Base-by-base conservation (phyloP, 1,140 invertebrate species). In the Eumaeus atala region DNA sequence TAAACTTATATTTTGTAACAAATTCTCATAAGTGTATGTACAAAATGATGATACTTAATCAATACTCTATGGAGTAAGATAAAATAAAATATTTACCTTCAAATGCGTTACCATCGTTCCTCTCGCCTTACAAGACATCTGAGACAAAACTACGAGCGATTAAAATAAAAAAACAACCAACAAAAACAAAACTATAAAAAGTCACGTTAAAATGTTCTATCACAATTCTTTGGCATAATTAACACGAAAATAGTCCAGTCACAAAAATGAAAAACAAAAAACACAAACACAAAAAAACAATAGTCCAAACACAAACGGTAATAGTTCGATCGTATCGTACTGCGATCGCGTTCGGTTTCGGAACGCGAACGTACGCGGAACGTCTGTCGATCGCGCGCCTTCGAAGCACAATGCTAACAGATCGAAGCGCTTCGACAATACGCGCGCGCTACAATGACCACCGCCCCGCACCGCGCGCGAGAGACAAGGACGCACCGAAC, bases 391-490 rank as follows among this genome's bases (percentile, higher is more conserved):
- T 58, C 69, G 60, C 73, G 79, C 76, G 67, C 56, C 58, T 62
- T 62, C 64, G 66, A 69, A 71, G 79, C 80, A 86, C 80, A 86
- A 86, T 86, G 80, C 80, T 74, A 59, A 63, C 78, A 83, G 83
- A 86, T 86, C 83, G 83, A 86, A 86, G 76, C 73, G 63, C 58
- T 64, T 67, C 77, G 74, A 86, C 80, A 84, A 86, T 84, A 82
- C 79, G 81, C 75, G 81, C 82, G 80, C 79, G 75, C 77, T 82
- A 85, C 82, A 85, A 85, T 83, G 72, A 72, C 73, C 66, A 59
- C 70, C 78, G 71, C 74, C 72, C 78, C 72, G 68, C 78, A 64
- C 73, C 78, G 69, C 70, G 64, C 73, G 66, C 70, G 77, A 70
- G 77, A 72, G 82, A 85, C 82, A 85, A 77, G 80, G 83, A 86